Base-by-base conservation (phyloP, 2,797 vertebrate genomes). In the Synaphobranchus kaupii region DNA sequence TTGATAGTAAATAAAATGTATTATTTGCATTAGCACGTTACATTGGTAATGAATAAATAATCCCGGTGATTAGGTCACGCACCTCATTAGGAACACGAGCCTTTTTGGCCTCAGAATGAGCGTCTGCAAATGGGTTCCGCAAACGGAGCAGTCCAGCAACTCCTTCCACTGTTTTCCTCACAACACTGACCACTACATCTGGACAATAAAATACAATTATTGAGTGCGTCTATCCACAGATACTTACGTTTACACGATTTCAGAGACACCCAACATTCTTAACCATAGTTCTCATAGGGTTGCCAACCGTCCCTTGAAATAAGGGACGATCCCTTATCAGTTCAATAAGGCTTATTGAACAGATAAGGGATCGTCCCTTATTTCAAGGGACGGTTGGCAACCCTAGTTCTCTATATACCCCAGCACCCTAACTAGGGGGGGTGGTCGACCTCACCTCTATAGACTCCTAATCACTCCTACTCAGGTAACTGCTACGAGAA, bases 151-250 rank as follows among this genome's bases (percentile, higher is more conserved):
- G 89, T 86, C 94, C 92, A 56, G 95, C 93, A 50, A 96, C 94
- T 4, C 95, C 93, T 0, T 93, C 91, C 47, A 96, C 90, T 0
- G 95, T 95, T 91, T 96, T 96, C 93, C 96, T 96, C 44, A 96
- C 93, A 87, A 95, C 95, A 88, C 91, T 93, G 47, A 95, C 48
- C 13, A 96, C 94, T 86, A 95, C 95, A 96, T 97, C 96, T 97
- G 85, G 31, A 60, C 52, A 82, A 83, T 83, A 73, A 90, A 6
- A 91, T 1, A 80, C n/a, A 87, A 47, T 44, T 20, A 66, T n/a
- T 20, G 71, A 39, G 52, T 44, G 44, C 47, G 47, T 13, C 52
- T 48, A 63, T n/a, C 52, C 12, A 76, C 22, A 13, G 0, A 6
- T 80, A 2, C 15, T 10, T 81, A 50, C 20, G 6, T 80, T 47